Percentiles rank a stretch among this genome's conserved stretches.
phyloP scores from a whole-genome alignment of 1,140 invertebrate genomes.

The Druon quercuslanigerum region DNA sequence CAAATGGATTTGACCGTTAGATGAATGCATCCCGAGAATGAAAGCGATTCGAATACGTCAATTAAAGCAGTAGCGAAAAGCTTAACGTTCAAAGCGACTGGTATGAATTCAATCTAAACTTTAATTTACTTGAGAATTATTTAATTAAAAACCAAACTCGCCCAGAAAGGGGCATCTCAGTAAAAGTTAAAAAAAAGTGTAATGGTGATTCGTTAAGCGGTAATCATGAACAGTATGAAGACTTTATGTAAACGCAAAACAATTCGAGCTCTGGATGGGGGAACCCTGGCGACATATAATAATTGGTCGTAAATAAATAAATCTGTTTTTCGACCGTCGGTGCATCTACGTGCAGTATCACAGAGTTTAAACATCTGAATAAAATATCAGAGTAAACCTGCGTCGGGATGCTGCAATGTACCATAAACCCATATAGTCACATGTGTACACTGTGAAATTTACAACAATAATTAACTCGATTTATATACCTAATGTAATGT shows the following conservation, averaged over 20 bases:
- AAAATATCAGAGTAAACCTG: constrained; percentile 63
- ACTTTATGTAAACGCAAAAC: constrained; percentile 68
- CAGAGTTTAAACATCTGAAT: constrained; percentile 68
- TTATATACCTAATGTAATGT: constrained; percentile 6
- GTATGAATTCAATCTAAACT: constrained; percentile 27
- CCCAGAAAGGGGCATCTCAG: neutral
- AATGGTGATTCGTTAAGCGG: constrained; percentile 69
- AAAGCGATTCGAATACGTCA: constrained; percentile 31
- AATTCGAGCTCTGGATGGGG: constrained; percentile 63
- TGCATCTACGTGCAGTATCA: constrained; percentile 55
- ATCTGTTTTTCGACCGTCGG: constrained; percentile 67
- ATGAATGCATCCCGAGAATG: constrained; percentile 29
- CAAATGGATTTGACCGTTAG: constrained; percentile 31
- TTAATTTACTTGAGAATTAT: constrained; percentile 30
- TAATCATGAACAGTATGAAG: constrained; percentile 68
- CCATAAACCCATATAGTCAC: constrained; percentile 25
- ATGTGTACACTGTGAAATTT: constrained; percentile 20
- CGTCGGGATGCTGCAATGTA: constrained; percentile 43
- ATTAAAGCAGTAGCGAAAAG: constrained; percentile 24
- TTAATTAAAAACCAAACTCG: constrained; percentile 21
- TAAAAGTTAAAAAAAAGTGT: constrained; percentile 49
- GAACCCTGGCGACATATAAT: constrained; percentile 64
- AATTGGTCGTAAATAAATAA: constrained; percentile 73
- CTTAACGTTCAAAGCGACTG: constrained; percentile 17
- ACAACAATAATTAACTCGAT: constrained; percentile 19